These are phyloP conservation scores for Cylloceria caligata DNA, from an alignment of 2,888 invertebrate species.

Conservation along the genomic window DNA sequence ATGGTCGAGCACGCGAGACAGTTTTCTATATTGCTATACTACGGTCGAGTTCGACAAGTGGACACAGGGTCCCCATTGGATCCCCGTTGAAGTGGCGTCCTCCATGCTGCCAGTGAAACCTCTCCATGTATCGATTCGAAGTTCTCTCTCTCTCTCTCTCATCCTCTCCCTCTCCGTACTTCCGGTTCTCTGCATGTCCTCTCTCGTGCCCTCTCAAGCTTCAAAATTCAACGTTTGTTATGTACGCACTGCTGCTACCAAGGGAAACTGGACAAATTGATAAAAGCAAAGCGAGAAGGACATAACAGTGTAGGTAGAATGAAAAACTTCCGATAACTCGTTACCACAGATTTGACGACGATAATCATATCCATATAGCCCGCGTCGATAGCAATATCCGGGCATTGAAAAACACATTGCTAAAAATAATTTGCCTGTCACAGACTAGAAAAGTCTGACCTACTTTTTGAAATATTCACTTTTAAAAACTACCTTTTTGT, in stretches of 20 bases:
- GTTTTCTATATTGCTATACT: slow-evolving; percentile 71
- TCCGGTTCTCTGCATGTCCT: slow-evolving; percentile 23
- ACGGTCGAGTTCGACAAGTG: slow-evolving; percentile 62
- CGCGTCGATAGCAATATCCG: slow-evolving; percentile 9
- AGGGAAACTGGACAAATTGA: slow-evolving; percentile 39
- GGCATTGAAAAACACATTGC: slow-evolving; percentile 15
- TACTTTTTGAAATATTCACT: slow-evolving; percentile 20
- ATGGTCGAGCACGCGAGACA: slow-evolving; percentile 74
- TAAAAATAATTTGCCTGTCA: slow-evolving; percentile 47
- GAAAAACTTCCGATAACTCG: slow-evolving; percentile 1
- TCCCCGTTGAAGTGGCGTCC: slow-evolving; percentile 68
- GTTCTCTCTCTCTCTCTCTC: slow-evolving; percentile 18
- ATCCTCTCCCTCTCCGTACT: slow-evolving; percentile 5
- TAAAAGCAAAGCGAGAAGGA: slow-evolving; percentile 13
- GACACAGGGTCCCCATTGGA: slow-evolving; percentile 60
- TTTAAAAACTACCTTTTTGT: neutral
- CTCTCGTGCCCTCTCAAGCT: slow-evolving; percentile 39
- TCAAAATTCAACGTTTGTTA: slow-evolving; percentile 67
- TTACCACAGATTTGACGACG: neutral
- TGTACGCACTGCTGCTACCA: slow-evolving; percentile 52
- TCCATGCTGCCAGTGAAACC: slow-evolving; percentile 65
- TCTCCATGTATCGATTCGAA: slow-evolving; percentile 70
- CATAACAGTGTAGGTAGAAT: neutral
- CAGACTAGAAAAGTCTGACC: slow-evolving; percentile 40
- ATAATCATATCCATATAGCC: neutral